Conservation (phyloP, 2,797 vertebrate genomes). For the Stomatorhinus walkeri region DNA sequence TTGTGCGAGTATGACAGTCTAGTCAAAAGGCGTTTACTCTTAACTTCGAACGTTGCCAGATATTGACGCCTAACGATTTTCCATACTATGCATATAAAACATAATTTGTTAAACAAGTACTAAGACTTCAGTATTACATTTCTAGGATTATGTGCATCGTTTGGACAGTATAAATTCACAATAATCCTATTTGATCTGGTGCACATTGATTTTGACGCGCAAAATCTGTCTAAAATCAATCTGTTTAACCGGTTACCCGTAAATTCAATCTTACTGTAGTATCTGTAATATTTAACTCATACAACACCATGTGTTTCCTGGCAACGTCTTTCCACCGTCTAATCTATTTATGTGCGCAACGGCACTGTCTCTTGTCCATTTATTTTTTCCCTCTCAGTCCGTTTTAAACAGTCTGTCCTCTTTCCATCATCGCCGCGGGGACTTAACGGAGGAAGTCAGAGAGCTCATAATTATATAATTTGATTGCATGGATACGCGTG, state of each 20-base stretch:
- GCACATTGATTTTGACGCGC: not conserved
- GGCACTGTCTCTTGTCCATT: constrained; percentile 17
- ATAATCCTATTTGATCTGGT: not conserved
- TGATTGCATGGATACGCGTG: constrained; percentile 11
- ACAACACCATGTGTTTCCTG: constrained; percentile 19
- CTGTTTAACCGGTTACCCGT: not conserved
- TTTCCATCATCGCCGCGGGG: constrained; percentile 42
- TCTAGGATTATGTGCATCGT: not conserved
- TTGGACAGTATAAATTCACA: not conserved
- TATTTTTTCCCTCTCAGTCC: constrained; percentile 20
- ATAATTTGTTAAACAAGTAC: not conserved
- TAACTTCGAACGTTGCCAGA: not conserved
- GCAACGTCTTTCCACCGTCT: constrained; percentile 3
- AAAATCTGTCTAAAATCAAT: not conserved
- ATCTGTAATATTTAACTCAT: constrained; percentile 8
- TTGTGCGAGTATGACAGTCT: not conserved
- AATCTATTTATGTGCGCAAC: constrained; percentile 24
- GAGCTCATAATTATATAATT: constrained; percentile 18
- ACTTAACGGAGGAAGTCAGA: constrained; percentile 32
- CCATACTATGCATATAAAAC: not conserved
- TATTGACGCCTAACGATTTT: not conserved
- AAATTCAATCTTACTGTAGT: not conserved
- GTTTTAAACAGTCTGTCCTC: constrained; percentile 44
- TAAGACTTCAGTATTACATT: not conserved
- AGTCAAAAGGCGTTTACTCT: not conserved